phyloP scores from a whole-genome alignment of 1,140 invertebrate species.

The Eciton burchellii region DNA sequence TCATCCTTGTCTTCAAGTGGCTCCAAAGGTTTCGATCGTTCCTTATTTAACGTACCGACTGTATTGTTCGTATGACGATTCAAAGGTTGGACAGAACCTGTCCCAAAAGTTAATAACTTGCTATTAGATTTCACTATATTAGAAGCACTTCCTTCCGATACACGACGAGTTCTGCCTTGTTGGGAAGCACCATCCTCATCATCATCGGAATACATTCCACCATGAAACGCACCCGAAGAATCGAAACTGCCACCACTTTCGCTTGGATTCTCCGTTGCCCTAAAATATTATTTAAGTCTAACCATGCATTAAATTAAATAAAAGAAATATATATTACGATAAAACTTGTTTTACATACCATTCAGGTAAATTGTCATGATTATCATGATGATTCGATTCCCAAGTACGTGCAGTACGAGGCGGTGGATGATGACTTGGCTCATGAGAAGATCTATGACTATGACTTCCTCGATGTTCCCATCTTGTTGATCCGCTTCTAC shows the following conservation, averaged over 20 bases:
- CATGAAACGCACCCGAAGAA: constrained; percentile 93
- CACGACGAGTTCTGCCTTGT: constrained; percentile 76
- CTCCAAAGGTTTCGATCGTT: constrained; percentile 75
- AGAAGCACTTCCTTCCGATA: constrained; percentile 80
- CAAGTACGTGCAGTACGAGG: constrained; percentile 80
- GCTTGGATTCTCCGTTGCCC: constrained; percentile 90
- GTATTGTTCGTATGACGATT: constrained; percentile 71
- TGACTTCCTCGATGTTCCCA: constrained; percentile 85
- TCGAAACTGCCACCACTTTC: constrained; percentile 95
- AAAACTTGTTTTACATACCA: constrained; percentile 83
- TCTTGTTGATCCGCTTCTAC: constrained; percentile 78
- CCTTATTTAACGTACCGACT: constrained; percentile 68
- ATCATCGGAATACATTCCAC: constrained; percentile 87
- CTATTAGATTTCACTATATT: constrained; percentile 63
- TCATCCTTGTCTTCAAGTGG: constrained; percentile 75
- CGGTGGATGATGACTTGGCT: constrained; percentile 81
- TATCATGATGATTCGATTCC: constrained; percentile 84
- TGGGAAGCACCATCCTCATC: constrained; percentile 83
- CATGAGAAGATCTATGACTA: constrained; percentile 82
- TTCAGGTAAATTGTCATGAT: constrained; percentile 90
- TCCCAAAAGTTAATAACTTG: constrained; percentile 64
- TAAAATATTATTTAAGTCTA: constrained; percentile 54
- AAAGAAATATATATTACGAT: constrained; percentile 44
- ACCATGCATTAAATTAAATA: constrained; percentile 5
- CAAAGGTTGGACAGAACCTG: constrained; percentile 54